Evolutionary conservation across 2,113 vertebrate species (phyloP).

Genomic region (Alligator mississippiensis): DNA sequence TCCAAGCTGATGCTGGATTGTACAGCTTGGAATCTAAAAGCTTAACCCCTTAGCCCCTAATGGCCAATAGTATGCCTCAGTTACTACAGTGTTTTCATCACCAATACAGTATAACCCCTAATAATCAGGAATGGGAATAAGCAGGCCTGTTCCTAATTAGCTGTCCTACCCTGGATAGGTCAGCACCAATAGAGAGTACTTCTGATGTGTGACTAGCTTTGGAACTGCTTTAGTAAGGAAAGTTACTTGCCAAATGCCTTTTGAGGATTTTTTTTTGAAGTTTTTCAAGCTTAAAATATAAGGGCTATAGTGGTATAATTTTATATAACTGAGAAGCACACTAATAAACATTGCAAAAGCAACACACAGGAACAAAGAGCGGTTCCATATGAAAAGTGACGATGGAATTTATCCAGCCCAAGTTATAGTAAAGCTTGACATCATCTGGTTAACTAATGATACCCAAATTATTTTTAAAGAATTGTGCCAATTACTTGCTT

Average conservation of each 20-base stretch:
- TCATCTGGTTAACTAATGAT: neutral
- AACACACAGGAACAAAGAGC: neutral
- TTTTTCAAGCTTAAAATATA: no score
- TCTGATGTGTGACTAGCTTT: neutral
- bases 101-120: neutral
- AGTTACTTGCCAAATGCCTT: neutral
- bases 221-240: neutral
- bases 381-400: neutral
- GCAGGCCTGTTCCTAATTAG: neutral
- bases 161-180: neutral
- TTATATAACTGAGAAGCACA: no score
- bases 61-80: neutral
- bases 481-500: neutral
- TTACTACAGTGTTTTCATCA: neutral
- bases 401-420: neutral
- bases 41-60: fast-evolving
- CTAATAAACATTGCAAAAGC: neutral
- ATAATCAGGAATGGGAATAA: neutral
- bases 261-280: neutral
- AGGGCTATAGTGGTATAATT: neutral
- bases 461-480: neutral
- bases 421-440: neutral
- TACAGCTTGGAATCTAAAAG: neutral
- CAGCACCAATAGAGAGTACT: neutral
- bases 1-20: neutral